A percentile compares a stretch with the other conserved stretches of the same genome.
phyloP scores from a whole-genome alignment of 2,113 vertebrate genomes.

The Rhinolophus ferrumequinum region DNA sequence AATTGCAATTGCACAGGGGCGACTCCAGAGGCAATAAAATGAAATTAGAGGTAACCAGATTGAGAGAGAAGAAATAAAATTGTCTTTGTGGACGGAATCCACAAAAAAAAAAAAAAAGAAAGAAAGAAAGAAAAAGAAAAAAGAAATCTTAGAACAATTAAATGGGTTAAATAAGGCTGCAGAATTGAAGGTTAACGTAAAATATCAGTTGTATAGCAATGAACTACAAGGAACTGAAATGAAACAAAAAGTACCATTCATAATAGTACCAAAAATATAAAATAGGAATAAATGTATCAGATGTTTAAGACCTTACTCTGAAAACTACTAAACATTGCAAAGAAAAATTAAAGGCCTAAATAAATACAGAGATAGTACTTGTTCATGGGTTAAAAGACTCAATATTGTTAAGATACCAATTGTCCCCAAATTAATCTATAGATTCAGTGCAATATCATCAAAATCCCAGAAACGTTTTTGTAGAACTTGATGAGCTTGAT shows the following conservation, averaged over 20 bases:
- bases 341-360: neutral
- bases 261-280: neutral
- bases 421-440: neutral
- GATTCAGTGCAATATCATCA: neutral
- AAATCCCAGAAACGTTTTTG: neutral
- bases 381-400: neutral
- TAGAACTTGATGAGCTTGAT: neutral
- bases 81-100: neutral
- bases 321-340: neutral
- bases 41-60: neutral
- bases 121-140: too few species aligned
- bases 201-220: neutral
- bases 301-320: neutral
- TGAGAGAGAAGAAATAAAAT: neutral
- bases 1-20: neutral
- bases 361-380: neutral
- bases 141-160: neutral
- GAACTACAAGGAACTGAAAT: neutral
- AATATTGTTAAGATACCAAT: neutral
- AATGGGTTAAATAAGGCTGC: constrained; percentile 6
- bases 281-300: neutral
- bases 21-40: neutral
- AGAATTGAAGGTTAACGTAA: neutral
- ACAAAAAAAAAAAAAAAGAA: neutral
- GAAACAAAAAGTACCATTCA: neutral